Evolutionary conservation across 2,797 vertebrate species (phyloP).

Genomic region (Arnoldichthys spilopterus): DNA sequence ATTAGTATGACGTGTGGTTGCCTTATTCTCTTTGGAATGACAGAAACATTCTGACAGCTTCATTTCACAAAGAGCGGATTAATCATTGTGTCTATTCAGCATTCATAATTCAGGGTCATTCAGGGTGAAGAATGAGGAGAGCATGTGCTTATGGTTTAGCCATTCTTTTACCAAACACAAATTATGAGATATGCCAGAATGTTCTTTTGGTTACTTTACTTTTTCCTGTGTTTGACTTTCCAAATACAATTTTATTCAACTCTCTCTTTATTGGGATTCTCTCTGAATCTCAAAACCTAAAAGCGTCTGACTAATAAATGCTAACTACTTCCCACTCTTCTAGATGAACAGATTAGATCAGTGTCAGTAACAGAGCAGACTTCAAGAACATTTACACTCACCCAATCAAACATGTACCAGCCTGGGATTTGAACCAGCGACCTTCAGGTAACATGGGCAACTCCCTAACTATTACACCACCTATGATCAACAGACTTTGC

Average conservation of each 20-base stretch:
- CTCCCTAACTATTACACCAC: too few species aligned
- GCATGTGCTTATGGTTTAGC: background rate
- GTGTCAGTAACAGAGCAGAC: constrained; percentile 41
- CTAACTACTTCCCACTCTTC: constrained; percentile 60
- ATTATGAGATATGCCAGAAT: background rate
- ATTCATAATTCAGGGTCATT: constrained; percentile 14
- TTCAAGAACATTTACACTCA: constrained; percentile 21
- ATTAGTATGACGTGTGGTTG: constrained; percentile 7
- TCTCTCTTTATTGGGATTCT: too few species aligned
- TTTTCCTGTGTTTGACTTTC: background rate
- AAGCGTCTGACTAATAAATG: constrained; percentile 66
- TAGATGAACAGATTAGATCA: constrained; percentile 53
- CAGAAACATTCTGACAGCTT: constrained; percentile 32
- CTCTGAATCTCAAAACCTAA: background rate
- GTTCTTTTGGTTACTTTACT: background rate
- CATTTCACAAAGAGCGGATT: constrained; percentile 31
- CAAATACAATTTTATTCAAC: background rate
- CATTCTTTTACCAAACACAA: background rate
- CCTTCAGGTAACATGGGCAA: too few species aligned
- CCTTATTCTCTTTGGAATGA: constrained; percentile 2
- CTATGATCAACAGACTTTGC: constrained; percentile 7
- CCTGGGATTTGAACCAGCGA: constrained; percentile 43
- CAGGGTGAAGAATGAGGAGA: background rate
- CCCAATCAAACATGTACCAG: constrained; percentile 63
- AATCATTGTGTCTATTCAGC: background rate